A percentile compares a stretch with the other conserved stretches of the same genome.
Conservation (phyloP, 37 sponge, comb jelly and placozoan genomes). For the Halisarca cf. caerulea region DNA sequence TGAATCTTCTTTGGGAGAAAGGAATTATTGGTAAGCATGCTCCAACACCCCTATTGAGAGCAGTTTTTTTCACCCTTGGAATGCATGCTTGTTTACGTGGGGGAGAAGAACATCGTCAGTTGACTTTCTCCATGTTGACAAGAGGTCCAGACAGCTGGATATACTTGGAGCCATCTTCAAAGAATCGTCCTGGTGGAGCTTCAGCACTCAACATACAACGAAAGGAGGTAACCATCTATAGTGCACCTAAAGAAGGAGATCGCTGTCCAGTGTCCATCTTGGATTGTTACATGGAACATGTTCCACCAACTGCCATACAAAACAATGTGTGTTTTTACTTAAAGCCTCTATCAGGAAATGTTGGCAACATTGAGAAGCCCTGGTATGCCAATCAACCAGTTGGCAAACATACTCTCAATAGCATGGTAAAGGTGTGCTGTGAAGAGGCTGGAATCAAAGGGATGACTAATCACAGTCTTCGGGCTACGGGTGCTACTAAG, state of each 20-base stretch:
- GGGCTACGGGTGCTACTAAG: constrained; percentile 14
- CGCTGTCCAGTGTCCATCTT: constrained; percentile 3
- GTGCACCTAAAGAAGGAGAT: not conserved
- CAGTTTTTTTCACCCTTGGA: constrained; percentile 56
- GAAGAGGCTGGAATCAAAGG: constrained; percentile 16
- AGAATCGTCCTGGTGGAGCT: not conserved
- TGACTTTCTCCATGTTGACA: not conserved
- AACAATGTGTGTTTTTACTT: not conserved
- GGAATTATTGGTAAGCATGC: not conserved
- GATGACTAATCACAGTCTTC: constrained; percentile 25
- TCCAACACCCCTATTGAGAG: constrained; percentile 22
- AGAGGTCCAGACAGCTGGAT: not conserved
- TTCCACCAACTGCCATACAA: not conserved
- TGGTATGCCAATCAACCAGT: constrained; percentile 7
- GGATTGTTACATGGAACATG: not conserved
- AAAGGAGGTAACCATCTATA: not conserved
- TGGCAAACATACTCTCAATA: constrained; percentile 10
- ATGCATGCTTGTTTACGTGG: constrained; percentile 22
- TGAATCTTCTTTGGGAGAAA: not conserved
- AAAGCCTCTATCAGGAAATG: not conserved
- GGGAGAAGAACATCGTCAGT: not conserved
- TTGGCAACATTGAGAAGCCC: not conserved
- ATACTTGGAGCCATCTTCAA: not conserved
- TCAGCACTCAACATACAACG: not conserved
- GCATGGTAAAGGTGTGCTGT: constrained; percentile 14